Percentiles rank a stretch among this genome's conserved stretches.
Conservation (phyloP, 2,797 vertebrate genomes). For the Masticophis lateralis region DNA sequence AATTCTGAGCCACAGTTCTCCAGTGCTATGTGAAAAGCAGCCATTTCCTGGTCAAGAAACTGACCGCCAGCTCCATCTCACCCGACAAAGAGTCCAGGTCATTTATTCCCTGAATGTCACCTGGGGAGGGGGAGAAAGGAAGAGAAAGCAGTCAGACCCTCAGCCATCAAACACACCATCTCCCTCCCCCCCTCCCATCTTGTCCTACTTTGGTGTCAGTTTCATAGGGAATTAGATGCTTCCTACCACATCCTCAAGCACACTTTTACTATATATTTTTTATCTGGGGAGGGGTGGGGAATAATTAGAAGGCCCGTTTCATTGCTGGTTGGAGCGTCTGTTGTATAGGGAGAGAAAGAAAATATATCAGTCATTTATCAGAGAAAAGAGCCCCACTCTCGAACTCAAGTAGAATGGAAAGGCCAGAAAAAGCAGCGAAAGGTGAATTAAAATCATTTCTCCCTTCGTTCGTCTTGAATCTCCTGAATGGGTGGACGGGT, state of each 20-base stretch:
- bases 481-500: not conserved
- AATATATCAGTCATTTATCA: conserved; percentile 25
- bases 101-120: conserved; percentile 29
- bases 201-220: conserved; percentile 22
- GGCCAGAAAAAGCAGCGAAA: not conserved
- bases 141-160: conserved; percentile 18
- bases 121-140: not conserved
- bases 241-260: not conserved
- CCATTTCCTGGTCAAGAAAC: conserved; percentile 43
- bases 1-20: not conserved
- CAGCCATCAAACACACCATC: conserved; percentile 16
- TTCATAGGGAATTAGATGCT: conserved; percentile 17
- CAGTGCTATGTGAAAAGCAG: conserved; percentile 9
- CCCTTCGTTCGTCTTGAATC: not conserved
- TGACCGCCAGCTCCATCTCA: conserved; percentile 34
- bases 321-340: not conserved
- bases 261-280: conserved; percentile 14
- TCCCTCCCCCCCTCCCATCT: not conserved
- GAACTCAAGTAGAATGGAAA: conserved; percentile 9
- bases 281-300: not conserved
- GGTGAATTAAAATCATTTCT: not conserved
- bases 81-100: conserved; percentile 34
- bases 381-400: not conserved
- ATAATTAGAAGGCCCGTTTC: not conserved
- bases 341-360: not conserved